Base-by-base conservation (phyloP, 2,797 vertebrate species). In the Eutrigla gurnardus region DNA sequence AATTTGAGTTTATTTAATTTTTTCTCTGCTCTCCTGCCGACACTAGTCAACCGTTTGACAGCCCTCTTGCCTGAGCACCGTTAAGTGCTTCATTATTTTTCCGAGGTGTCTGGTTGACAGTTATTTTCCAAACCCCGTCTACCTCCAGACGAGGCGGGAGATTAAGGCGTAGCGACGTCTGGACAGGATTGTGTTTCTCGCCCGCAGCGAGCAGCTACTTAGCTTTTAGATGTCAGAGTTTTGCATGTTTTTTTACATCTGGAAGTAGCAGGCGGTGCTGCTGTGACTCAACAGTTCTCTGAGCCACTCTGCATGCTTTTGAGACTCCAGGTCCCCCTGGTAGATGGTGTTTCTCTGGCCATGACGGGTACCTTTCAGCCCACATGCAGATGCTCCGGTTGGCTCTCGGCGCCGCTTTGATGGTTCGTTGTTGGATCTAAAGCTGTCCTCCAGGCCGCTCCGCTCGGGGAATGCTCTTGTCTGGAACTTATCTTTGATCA, bases 391-490 rank as follows among this genome's bases (percentile, higher is more conserved):
- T 9, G 36, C 50, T 70, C 12, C 11, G 47, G 68, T 58, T 52
- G 52, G 73, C 79, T 72, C n/a, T 45, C 9, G 17, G 73, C 73
- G 14, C 42, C 1, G 8, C 73, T 86, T 85, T 88, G 70, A 79
- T 83, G 73, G 57, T 15, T 18, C 46, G 74, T 74, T 60, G 69
- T 73, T 67, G 67, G 77, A 87, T 88, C 75, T 25, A 87, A 90
- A 85, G 77, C 70, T 62, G 33, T 67, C 61, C 74, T 82, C 15
- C 5, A 66, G 64, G 66, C 37, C 7, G 70, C 64, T 39, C 35
- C 1, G 3, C 60, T 84, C 33, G 55, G 55, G 65, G 70, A 74
- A 61, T 47, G 54, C 40, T 50, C 54, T 35, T 63, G 14, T 70
- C 50, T 18, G 2, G 6, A 68, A 62, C 47, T 53, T 78, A 75